A percentile compares a stretch with the other conserved stretches of the same genome.
Evolutionary conservation across 2,113 vertebrate genomes (phyloP).

Genomic region (Rhinoderma darwinii): DNA sequence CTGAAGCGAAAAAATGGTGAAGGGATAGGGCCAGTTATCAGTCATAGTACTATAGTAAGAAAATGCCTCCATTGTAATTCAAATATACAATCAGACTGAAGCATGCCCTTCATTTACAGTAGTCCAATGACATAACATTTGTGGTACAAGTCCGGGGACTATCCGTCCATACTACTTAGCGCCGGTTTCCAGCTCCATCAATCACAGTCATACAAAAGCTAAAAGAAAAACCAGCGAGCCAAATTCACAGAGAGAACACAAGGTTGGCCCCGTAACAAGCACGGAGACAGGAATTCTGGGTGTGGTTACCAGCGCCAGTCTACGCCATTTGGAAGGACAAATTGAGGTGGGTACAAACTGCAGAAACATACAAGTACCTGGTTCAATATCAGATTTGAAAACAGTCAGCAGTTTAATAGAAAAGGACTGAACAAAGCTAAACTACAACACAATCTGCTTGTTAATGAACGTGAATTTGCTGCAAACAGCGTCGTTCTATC

Average conservation of each 20-base stretch:
- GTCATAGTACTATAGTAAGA: no score
- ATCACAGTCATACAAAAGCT: constrained; percentile 24
- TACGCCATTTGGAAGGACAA: constrained; percentile 45
- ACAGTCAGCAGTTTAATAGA: neutral
- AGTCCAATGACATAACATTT: no score
- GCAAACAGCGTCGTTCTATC: no score
- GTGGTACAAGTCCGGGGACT: no score
- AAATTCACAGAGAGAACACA: constrained; percentile 19
- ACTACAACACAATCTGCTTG: neutral
- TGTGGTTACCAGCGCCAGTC: constrained; percentile 40
- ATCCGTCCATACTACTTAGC: neutral
- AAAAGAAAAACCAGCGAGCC: constrained; percentile 16
- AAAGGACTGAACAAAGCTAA: neutral
- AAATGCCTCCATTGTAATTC: no score
- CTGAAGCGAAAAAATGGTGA: no score
- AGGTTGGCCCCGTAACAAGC: constrained; percentile 26
- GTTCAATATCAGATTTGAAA: neutral
- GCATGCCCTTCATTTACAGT: no score
- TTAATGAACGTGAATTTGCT: neutral
- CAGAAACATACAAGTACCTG: neutral
- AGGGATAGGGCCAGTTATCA: no score
- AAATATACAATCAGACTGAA: no score
- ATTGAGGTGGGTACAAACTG: neutral
- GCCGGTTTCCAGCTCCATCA: neutral
- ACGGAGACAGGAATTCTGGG: constrained; percentile 12